Base-by-base conservation (phyloP, 2,888 invertebrate species). In the Cephus sareptanus region DNA sequence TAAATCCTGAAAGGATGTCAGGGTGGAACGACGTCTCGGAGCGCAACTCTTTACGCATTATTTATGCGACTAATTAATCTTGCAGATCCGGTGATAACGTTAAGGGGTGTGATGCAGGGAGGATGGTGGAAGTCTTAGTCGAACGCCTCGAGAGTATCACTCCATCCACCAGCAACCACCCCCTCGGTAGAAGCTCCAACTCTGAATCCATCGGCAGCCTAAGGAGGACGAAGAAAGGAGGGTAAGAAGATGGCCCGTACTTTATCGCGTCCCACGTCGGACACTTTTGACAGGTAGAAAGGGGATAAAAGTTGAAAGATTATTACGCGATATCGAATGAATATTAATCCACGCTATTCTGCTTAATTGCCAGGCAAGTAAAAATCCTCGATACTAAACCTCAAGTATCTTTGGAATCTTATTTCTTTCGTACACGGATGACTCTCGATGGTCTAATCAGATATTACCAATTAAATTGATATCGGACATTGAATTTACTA, bases 61-160 rank as follows among this genome's bases (percentile, higher is more conserved):
- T 85, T 84, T 83, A 86, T 83, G 83, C 76, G 82, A 81, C 82
- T 85, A 85, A 85, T 85, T 85, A 85, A 85, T 85, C 83, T 83
- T 84, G 79, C 81, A 84, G 82, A 83, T 84, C 84, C 85, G 81
- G 83, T 85, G 83, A 85, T 85, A 86, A 85, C 82, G 80, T 76
- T 76, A 81, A 80, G 81, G 81, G 81, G 80, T 76, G 77, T 56
- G 56, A 56, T 56, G 56, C 23, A 23, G 56, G 56, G 56, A 9
- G 56, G 56, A 56, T 23, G 23, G 23, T 23, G 23, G 23, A 56
- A 56, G 56, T 56, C 56, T 56, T 23, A 56, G 56, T 56, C 56
- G 23, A 56, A 56, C 56, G 56, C 56, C 56, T 23, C 56, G 56
- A 56, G 56, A 56, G 56, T 56, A 56, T 23, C 56, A 56, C 56